phyloP scores from a whole-genome alignment of 2,113 vertebrate genomes.

The Gobiocypris rarus region DNA sequence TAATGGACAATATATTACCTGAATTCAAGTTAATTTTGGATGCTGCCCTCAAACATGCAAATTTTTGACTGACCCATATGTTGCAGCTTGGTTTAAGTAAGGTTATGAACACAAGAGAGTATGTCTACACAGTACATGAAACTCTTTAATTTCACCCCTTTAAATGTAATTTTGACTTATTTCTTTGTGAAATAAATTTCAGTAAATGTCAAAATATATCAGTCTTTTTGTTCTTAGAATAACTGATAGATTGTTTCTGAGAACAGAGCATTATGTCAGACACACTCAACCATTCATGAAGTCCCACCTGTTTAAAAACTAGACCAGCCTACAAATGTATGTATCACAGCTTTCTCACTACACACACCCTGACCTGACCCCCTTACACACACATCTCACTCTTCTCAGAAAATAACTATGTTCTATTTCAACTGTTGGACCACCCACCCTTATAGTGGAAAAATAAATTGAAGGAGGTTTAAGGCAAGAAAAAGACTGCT shows the following conservation, averaged over 20 bases:
- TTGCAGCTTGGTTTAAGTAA: not conserved
- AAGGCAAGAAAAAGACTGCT: slow-evolving; percentile 11
- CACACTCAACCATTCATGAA: not conserved
- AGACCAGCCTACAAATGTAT: not conserved
- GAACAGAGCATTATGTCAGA: not conserved
- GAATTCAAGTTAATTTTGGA: not conserved
- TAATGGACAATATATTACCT: not conserved
- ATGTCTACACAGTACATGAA: not conserved
- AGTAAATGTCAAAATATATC: not conserved
- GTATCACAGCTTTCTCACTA: not conserved
- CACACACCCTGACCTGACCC: not conserved
- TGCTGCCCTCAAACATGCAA: not conserved
- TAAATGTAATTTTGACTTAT: not conserved
- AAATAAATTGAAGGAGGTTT: not conserved
- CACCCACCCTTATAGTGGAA: not conserved
- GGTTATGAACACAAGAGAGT: not conserved
- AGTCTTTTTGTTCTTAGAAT: not conserved
- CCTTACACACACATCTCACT: not conserved
- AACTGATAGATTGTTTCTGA: not conserved
- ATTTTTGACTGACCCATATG: not conserved
- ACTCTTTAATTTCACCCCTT: not conserved
- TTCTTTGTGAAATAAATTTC: not conserved
- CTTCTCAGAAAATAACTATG: not conserved
- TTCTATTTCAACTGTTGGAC: not conserved
- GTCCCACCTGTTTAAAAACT: not conserved